A percentile compares a stretch with the other conserved stretches of the same genome.
phyloP scores from a whole-genome alignment of 1,140 invertebrate species.

The Aleiodes sp. region DNA sequence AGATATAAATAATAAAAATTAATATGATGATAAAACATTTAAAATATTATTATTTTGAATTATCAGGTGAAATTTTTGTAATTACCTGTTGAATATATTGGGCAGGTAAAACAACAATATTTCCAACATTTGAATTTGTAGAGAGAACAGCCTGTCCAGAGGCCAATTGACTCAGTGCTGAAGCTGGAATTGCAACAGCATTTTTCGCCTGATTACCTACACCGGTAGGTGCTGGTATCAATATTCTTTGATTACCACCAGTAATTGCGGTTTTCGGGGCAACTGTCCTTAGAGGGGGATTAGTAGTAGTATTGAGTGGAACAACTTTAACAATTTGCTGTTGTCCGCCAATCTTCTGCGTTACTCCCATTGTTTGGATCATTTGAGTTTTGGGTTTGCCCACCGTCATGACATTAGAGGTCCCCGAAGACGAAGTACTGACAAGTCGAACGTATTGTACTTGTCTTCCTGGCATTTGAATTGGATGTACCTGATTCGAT shows the following conservation, averaged over 20 bases:
- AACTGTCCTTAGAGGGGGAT: constrained; percentile 58
- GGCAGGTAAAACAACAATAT: constrained; percentile 71
- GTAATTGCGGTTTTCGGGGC: constrained; percentile 59
- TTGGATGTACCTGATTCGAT: constrained; percentile 72
- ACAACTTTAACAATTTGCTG: constrained; percentile 62
- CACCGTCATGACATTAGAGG: constrained; percentile 61
- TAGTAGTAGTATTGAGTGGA: constrained; percentile 56
- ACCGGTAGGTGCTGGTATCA: constrained; percentile 60
- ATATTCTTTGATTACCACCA: constrained; percentile 54
- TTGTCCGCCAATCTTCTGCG: constrained; percentile 56
- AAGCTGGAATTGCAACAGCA: constrained; percentile 61
- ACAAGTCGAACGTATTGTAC: constrained; percentile 79
- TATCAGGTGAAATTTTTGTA: not conserved
- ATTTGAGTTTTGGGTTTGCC: constrained; percentile 58
- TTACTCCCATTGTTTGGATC: constrained; percentile 57
- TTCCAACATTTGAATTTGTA: constrained; percentile 64
- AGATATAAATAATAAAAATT: not conserved
- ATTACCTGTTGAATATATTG: constrained; percentile 68
- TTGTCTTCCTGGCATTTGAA: constrained; percentile 76
- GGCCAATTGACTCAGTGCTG: constrained; percentile 65
- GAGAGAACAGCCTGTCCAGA: constrained; percentile 69
- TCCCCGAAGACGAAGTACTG: constrained; percentile 62
- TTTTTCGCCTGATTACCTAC: constrained; percentile 54
- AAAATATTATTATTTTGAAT: not conserved
- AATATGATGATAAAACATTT: not conserved